A percentile compares a stretch with the other conserved stretches of the same genome.
phyloP scores from a whole-genome alignment of 2,113 vertebrate genomes.

The Etheostoma spectabile region DNA sequence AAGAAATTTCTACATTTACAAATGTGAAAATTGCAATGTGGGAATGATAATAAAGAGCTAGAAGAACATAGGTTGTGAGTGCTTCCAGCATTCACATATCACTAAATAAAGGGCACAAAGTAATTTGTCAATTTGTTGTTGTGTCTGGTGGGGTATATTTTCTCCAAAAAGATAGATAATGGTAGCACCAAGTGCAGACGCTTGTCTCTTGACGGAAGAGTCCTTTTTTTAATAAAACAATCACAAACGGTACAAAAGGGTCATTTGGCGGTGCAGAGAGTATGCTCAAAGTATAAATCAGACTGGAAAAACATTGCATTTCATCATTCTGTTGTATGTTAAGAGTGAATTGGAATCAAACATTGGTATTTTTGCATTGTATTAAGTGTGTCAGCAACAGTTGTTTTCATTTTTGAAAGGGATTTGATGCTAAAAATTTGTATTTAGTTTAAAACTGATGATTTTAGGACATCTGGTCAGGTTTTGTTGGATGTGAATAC shows the following conservation, averaged over 20 bases:
- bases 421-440: not conserved
- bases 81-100: not conserved
- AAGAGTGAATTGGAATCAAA: constrained; percentile 2
- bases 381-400: constrained; percentile 1
- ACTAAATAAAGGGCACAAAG: not conserved
- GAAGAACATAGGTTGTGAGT: not conserved
- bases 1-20: not conserved
- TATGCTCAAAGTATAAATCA: constrained; percentile 28
- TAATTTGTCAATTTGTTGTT: not conserved
- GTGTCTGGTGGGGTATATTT: constrained; percentile 19
- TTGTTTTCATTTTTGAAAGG: not conserved
- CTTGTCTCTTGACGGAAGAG: constrained; percentile 41
- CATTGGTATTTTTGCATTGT: not conserved
- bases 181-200: constrained; percentile 1
- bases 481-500: not conserved
- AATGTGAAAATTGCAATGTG: not conserved
- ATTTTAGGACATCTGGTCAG: not conserved
- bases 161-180: constrained; percentile 28
- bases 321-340: constrained; percentile 12
- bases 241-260: constrained; percentile 52
- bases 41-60: not conserved
- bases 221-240: constrained; percentile 55
- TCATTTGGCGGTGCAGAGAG: constrained; percentile 39
- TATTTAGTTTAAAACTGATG: not conserved
- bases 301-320: not conserved